Evolutionary conservation across 2,797 vertebrate genomes (phyloP).

Genomic region (Rhabdophis nuchalis): DNA sequence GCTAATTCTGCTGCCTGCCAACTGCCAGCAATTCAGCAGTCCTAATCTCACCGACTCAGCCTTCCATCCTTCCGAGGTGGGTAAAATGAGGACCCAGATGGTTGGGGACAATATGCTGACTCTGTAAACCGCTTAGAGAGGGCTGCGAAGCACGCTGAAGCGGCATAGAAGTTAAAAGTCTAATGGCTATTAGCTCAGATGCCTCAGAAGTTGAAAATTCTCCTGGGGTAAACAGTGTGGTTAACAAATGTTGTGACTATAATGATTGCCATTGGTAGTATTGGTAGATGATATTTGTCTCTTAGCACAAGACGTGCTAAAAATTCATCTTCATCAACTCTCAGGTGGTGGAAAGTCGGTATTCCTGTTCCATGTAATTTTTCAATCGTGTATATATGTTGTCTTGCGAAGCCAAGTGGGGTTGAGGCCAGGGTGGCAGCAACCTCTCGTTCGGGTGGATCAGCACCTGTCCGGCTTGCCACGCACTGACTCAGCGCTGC

Average conservation of each 20-base stretch:
- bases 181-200: neutral
- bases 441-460: slow-evolving; percentile 59
- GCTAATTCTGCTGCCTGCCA: no score
- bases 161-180: no score
- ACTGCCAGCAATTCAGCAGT: no score
- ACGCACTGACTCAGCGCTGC: slow-evolving; percentile 67
- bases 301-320: neutral
- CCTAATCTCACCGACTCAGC: no score
- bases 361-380: neutral
- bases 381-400: neutral
- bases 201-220: no score
- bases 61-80: no score
- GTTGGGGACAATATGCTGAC: no score
- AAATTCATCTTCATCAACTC: neutral
- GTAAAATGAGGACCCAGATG: no score
- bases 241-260: neutral
- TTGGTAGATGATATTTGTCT: neutral
- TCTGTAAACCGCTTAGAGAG: no score
- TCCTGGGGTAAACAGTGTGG: neutral
- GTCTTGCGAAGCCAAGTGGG: neutral
- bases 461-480: slow-evolving; percentile 63
- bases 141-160: no score
- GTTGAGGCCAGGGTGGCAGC: neutral
- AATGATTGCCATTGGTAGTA: neutral
- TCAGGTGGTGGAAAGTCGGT: neutral